Percentiles rank a stretch among this genome's conserved stretches.
Evolutionary conservation across 1,140 invertebrate genomes (phyloP).

Genomic region (Leptestheria dahalacensis): DNA sequence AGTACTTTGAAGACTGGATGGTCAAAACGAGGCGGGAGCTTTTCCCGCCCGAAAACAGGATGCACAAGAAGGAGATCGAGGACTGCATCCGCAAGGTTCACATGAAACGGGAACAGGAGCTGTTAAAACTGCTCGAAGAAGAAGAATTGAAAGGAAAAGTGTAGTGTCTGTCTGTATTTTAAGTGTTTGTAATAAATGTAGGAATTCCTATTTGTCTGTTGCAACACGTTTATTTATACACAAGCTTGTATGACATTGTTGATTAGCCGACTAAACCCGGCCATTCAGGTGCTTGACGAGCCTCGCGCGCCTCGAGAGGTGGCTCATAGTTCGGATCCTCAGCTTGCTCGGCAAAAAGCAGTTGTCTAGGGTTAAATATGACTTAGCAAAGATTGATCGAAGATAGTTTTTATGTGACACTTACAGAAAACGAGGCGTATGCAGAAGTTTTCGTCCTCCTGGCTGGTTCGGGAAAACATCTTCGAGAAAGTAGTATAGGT

Average conservation of each 20-base stretch:
- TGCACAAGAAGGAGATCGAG: conserved; percentile 37
- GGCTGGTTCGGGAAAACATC: conserved; percentile 90
- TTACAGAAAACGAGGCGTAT: conserved; percentile 86
- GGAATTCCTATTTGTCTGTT: too few relatives aligned
- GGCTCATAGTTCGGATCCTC: conserved; percentile 65
- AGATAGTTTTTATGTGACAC: too few relatives aligned
- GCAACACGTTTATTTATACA: too few relatives aligned
- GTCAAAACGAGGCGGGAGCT: conserved; percentile 47
- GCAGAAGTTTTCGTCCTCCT: conserved; percentile 79
- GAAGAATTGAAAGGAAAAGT: conserved; percentile 25
- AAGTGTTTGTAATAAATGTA: not conserved
- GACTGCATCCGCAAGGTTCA: conserved; percentile 39
- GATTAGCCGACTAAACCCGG: too few relatives aligned
- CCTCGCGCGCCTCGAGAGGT: conserved; percentile 71
- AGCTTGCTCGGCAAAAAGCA: conserved; percentile 57
- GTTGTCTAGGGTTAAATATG: too few relatives aligned
- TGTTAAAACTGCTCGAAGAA: conserved; percentile 29
- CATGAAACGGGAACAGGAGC: conserved; percentile 32
- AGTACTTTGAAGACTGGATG: conserved; percentile 63
- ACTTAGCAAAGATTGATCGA: too few relatives aligned
- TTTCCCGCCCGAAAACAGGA: conserved; percentile 48
- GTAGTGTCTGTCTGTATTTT: not conserved
- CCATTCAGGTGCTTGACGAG: not conserved
- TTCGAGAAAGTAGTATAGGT: conserved; percentile 97
- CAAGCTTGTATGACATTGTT: too few relatives aligned